These are phyloP conservation scores for Euleptes europaea DNA, from an alignment of 2,113 vertebrate genomes.

Conservation along the genomic window DNA sequence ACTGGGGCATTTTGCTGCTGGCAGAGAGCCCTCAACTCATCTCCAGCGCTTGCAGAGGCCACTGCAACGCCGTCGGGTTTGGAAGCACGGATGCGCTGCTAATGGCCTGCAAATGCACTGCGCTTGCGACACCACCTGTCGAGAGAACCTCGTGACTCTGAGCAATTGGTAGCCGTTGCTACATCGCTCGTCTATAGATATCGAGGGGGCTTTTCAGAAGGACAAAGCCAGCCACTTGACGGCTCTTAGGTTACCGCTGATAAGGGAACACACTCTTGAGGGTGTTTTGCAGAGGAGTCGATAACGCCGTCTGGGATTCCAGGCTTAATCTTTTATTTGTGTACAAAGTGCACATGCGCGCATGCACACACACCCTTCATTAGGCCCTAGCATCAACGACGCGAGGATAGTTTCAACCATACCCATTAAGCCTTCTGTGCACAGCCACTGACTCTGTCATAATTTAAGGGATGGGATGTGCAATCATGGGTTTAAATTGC, in stretches of 20 bases:
- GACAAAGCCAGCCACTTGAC: neutral
- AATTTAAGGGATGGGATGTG: too few relatives aligned
- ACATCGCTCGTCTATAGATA: neutral
- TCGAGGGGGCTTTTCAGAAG: neutral
- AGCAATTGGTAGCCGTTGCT: neutral
- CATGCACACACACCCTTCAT: neutral
- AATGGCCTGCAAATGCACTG: neutral
- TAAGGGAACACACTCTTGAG: neutral
- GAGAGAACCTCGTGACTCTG: neutral
- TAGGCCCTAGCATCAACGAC: neutral
- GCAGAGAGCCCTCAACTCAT: too few relatives aligned
- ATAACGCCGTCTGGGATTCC: neutral
- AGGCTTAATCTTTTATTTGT: neutral
- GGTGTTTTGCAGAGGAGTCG: neutral
- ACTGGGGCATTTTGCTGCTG: too few relatives aligned
- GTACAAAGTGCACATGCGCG: neutral
- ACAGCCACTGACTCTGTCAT: neutral
- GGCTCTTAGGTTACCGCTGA: neutral
- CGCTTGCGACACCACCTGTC: neutral
- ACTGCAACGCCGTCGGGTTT: neutral
- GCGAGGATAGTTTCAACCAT: too few relatives aligned
- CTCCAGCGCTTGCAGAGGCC: neutral
- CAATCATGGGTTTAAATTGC: too few relatives aligned
- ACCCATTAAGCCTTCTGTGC: neutral
- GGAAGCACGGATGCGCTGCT: neutral